phyloP scores from a whole-genome alignment of 2,113 vertebrate species.

The Nesogale talazaci region DNA sequence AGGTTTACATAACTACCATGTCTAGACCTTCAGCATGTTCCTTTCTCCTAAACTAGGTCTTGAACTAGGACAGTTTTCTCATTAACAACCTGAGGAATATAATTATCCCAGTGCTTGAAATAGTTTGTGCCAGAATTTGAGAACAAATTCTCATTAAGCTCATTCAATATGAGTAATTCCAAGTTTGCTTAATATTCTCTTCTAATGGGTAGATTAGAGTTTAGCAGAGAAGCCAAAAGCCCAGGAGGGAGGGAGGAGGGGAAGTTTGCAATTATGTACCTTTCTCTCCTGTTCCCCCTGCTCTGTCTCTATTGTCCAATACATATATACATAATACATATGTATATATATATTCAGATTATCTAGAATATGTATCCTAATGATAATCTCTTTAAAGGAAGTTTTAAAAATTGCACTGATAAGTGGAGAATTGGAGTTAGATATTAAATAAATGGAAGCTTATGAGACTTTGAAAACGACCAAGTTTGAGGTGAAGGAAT shows the following conservation, averaged over 20 bases:
- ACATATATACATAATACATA: no score
- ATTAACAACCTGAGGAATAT: slow-evolving; percentile 11
- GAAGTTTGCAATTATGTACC: background rate
- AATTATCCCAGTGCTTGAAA: background rate
- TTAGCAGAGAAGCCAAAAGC: background rate
- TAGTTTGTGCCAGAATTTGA: slow-evolving; percentile 20
- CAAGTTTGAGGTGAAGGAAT: background rate
- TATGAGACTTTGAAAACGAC: background rate
- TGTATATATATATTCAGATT: background rate
- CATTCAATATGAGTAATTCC: slow-evolving; percentile 24
- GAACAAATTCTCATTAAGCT: slow-evolving; percentile 34
- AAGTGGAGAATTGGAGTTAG: background rate
- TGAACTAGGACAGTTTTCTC: background rate
- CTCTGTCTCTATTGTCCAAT: background rate
- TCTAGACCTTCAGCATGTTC: background rate
- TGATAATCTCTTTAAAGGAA: background rate
- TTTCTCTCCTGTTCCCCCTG: background rate
- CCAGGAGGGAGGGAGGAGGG: background rate
- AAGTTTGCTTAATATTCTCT: slow-evolving; percentile 42
- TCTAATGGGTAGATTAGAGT: background rate
- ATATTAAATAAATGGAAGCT: background rate
- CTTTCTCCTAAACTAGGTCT: slow-evolving; percentile 11
- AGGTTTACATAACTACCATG: background rate
- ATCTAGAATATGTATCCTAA: background rate
- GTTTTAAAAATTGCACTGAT: background rate